Base-by-base conservation (phyloP, 2,888 invertebrate genomes). In the Perizoma affinitatum region DNA sequence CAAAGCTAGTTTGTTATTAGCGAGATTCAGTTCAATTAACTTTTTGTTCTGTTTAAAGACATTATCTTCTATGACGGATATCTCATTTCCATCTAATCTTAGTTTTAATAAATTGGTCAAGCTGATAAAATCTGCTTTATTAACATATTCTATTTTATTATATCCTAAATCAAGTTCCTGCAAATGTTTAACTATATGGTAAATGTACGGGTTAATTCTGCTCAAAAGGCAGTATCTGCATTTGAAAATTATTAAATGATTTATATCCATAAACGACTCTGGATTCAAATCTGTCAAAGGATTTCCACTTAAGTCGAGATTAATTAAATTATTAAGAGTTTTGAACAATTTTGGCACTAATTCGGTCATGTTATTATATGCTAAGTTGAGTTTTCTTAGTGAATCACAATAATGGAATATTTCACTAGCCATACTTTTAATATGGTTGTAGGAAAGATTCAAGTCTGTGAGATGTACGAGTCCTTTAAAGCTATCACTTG, bases 201-300 rank as follows among this genome's bases (percentile, higher is more conserved):
- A 96, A 73, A 97, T 94, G 81, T 96, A 95, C 7, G 96, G 95
- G 88, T 97, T 96, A 73, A 97, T 94, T 82, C 95, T 94, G 74
- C 94, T 93, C 70, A 97, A 86, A 58, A 94, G 93, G 84, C 97
- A 97, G 68, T 93, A 91, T 69, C 96, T 93, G 81, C 97, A 96
- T 78, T 94, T 95, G 69, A 97, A 94, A 63, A 94, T 88, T 78
- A 93, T 93, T 63, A 97, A 88, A 74, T 95, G 95, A 93, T 96
- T 94, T 62, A 94, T 93, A 86, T 96, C 96, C 79, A 95, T 96
- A 84, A 96, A 96, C 50, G 96, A 95, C 86, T 96, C 96, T 7
- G 96, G 96, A 76, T 95, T 94, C 61, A 97, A 92, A 77, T 96
- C 96, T 53, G 93, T 88, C 52, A 97, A 84, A 49, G 95, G 95